Conservation (phyloP, 1,140 invertebrate genomes). For the Drosophila guanche region DNA sequence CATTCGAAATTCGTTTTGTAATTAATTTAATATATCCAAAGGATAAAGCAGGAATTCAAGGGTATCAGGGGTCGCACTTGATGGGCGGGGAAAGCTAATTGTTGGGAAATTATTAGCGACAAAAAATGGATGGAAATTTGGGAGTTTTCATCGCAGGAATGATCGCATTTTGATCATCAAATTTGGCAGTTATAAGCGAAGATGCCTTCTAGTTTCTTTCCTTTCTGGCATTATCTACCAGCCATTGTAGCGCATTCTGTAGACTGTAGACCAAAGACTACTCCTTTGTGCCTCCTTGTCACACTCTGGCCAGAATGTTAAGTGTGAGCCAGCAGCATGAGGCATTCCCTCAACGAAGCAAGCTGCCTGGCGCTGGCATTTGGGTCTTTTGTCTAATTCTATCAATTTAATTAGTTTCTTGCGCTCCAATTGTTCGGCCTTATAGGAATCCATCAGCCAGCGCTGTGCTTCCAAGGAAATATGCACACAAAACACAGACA, state of each 20-base stretch:
- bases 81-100: too few species aligned
- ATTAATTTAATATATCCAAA: slow-evolving; percentile 76
- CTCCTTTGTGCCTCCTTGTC: too few species aligned
- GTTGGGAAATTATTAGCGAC: too few species aligned
- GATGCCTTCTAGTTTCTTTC: too few species aligned
- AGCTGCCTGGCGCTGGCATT: slow-evolving; percentile 18
- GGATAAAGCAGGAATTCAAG: slow-evolving; percentile 21
- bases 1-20: slow-evolving; percentile 78
- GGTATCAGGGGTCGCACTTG: too few species aligned
- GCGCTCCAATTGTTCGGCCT: slow-evolving; percentile 65
- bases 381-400: slow-evolving; percentile 70
- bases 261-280: slow-evolving; percentile 2
- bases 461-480: slow-evolving; percentile 36
- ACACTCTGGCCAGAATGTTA: slow-evolving; percentile 39
- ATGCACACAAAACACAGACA: slow-evolving; percentile 40
- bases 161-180: too few species aligned
- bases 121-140: too few species aligned
- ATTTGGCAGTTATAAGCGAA: too few species aligned
- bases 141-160: too few species aligned
- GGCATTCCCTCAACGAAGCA: slow-evolving; percentile 8
- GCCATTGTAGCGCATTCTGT: slow-evolving; percentile 35
- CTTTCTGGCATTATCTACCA: slow-evolving; percentile 6
- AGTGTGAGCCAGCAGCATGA: slow-evolving; percentile 11
- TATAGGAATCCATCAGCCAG: slow-evolving; percentile 1
- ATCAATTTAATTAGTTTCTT: slow-evolving; percentile 81